phyloP scores from a whole-genome alignment of 2,797 vertebrate genomes.

The Halcyon smyrnensis region DNA sequence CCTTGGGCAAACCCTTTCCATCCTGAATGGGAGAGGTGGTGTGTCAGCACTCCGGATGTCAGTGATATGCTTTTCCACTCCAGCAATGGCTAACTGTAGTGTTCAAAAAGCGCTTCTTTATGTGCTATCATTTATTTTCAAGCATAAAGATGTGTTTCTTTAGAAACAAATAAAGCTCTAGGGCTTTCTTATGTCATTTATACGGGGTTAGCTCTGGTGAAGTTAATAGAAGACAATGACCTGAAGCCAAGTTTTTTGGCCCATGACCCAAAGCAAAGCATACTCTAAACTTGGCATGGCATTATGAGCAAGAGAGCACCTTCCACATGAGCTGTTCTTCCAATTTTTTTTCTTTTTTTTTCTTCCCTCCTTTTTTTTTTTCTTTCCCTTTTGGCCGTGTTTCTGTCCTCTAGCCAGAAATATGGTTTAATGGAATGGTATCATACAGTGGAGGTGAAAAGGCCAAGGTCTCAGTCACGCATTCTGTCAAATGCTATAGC shows the following conservation, averaged over 20 bases:
- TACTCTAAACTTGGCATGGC: not conserved
- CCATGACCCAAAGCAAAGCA: not conserved
- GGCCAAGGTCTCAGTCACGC: not conserved
- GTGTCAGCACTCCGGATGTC: rapidly evolving
- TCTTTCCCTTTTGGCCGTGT: not conserved
- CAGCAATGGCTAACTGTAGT: not conserved
- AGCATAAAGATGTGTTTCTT: not conserved
- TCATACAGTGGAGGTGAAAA: conserved; percentile 3
- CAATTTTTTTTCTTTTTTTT: not conserved
- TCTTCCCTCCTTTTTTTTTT: too few species aligned
- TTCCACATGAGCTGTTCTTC: not conserved
- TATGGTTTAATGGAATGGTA: conserved; percentile 1
- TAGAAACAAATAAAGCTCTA: not conserved
- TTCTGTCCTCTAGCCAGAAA: not conserved
- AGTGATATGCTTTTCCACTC: not conserved
- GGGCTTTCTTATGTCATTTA: not conserved
- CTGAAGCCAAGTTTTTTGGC: not conserved
- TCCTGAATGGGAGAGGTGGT: not conserved
- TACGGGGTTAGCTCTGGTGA: not conserved
- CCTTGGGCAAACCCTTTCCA: not conserved
- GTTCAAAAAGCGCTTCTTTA: not conserved
- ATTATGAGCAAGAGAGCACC: not conserved
- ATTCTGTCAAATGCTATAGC: not conserved
- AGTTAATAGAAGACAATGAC: not conserved
- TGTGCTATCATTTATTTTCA: not conserved